phyloP scores from a whole-genome alignment of 2,888 invertebrate species.

The Ypsolopha scabrella region DNA sequence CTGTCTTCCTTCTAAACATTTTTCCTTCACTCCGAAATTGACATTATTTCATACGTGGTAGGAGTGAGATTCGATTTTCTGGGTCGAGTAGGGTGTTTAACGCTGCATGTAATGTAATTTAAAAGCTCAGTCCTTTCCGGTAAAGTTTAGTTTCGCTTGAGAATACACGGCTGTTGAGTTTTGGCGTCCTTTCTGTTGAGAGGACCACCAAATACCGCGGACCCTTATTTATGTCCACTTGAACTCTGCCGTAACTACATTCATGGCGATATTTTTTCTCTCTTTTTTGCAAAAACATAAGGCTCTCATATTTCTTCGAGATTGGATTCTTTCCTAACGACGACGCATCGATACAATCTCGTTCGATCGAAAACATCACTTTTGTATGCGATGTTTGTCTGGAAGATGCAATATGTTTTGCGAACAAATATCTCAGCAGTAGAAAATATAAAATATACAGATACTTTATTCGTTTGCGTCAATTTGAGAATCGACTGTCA shows the following conservation, averaged over 20 bases:
- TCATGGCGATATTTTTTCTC: slow-evolving; percentile 19
- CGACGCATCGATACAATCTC: neutral
- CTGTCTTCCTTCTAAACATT: slow-evolving; percentile 20
- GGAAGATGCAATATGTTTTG: too few species aligned
- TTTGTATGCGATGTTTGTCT: too few species aligned
- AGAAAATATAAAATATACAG: too few species aligned
- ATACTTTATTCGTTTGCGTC: too few species aligned
- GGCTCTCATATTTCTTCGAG: slow-evolving; percentile 22
- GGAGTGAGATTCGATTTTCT: neutral
- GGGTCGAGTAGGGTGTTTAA: neutral
- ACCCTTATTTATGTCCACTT: slow-evolving; percentile 67
- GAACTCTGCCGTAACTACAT: slow-evolving; percentile 55
- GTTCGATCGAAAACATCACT: neutral
- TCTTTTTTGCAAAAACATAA: slow-evolving; percentile 38
- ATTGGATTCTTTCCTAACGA: slow-evolving; percentile 22
- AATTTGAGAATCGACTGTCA: too few species aligned
- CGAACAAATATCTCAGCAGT: too few species aligned
- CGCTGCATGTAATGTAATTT: neutral
- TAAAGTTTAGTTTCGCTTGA: slow-evolving; percentile 22
- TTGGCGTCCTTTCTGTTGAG: slow-evolving; percentile 41
- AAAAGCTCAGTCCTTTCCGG: slow-evolving; percentile 8
- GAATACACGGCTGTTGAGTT: neutral
- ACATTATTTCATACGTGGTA: slow-evolving; percentile 21
- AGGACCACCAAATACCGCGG: slow-evolving; percentile 61
- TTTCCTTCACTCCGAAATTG: slow-evolving; percentile 30